Evolutionary conservation across 1,140 invertebrate genomes (phyloP), one percentile per base, ranked within the genome.

Genomic region (Pentalonia nigronervosa): DNA sequence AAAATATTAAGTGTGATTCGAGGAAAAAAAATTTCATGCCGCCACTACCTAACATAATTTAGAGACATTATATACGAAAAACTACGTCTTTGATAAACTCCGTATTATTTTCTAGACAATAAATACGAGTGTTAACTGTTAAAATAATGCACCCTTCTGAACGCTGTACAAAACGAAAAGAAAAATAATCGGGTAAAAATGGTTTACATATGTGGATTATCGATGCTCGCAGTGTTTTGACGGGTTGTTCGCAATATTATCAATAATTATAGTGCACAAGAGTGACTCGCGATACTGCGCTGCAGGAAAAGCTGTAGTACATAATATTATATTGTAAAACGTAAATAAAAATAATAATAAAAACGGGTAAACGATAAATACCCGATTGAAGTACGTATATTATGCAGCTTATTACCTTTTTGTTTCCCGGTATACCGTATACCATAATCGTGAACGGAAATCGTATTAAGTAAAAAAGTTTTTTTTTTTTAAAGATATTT

Each of bases 261-360:
- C 60, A 76, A 76, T 76, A n/a, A 76, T n/a, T 76, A 76, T 30
- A 76, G 17, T 34, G 47, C 47, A 17, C n/a, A 76, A n/a, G 30
- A 34, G n/a, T 14, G 17, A 4, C 14, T n/a, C n/a, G 30, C 60
- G 30, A 14, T 67, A n/a, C 11, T 30, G 3, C 60, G 60, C 60
- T n/a, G 11, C 17, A 76, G n/a, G n/a, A n/a, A n/a, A n/a, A n/a
- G n/a, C n/a, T n/a, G n/a, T n/a, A n/a, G n/a, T 41, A 1, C 14
- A 76, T 14, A 14, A n/a, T 30, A 34, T 34, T 30, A 34, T 34
- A 30, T 76, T 14, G 60, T 76, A n/a, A 76, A n/a, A 76, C 60
- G n/a, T 76, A 76, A 76, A 76, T 76, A 76, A 76, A 76, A 76
- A n/a, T 76, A 76, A 76, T 76, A 76, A 76, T n/a, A 76, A 76